A percentile compares a stretch with the other conserved stretches of the same genome.
Evolutionary conservation across 1,140 invertebrate genomes (phyloP).

Genomic region (Uloborus diversus): DNA sequence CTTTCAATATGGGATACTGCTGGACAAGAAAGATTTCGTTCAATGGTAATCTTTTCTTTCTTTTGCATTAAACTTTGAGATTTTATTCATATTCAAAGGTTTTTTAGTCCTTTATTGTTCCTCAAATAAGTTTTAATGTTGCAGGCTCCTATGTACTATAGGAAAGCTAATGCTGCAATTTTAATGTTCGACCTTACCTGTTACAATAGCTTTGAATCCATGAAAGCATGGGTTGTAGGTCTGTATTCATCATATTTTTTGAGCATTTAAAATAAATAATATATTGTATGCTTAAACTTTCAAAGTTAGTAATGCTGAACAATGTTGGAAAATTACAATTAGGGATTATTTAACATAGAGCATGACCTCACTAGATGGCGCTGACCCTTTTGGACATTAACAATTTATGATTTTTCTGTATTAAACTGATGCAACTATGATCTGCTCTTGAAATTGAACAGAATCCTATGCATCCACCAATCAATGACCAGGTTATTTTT

Average conservation of each 20-base stretch:
- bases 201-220: constrained; percentile 79
- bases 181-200: constrained; percentile 97
- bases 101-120: not conserved
- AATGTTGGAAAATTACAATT: too few relatives aligned
- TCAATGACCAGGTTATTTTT: too few relatives aligned
- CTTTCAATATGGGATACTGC: constrained; percentile 99
- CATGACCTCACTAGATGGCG: too few relatives aligned
- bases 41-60: constrained; percentile 51
- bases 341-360: too few relatives aligned
- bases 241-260: constrained; percentile 5
- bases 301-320: too few relatives aligned
- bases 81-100: not conserved
- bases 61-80: not conserved
- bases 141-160: constrained; percentile 95
- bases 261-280: too few relatives aligned
- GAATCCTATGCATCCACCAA: too few relatives aligned
- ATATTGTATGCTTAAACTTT: too few relatives aligned
- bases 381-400: too few relatives aligned
- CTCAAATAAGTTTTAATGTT: constrained; percentile 62
- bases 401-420: too few relatives aligned
- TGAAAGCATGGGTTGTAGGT: constrained; percentile 67
- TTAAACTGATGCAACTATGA: too few relatives aligned
- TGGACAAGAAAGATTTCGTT: constrained; percentile 96
- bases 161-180: constrained; percentile 96
- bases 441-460: too few relatives aligned